Conservation (phyloP, 2,113 vertebrate species). For the Hipposideros armiger region DNA sequence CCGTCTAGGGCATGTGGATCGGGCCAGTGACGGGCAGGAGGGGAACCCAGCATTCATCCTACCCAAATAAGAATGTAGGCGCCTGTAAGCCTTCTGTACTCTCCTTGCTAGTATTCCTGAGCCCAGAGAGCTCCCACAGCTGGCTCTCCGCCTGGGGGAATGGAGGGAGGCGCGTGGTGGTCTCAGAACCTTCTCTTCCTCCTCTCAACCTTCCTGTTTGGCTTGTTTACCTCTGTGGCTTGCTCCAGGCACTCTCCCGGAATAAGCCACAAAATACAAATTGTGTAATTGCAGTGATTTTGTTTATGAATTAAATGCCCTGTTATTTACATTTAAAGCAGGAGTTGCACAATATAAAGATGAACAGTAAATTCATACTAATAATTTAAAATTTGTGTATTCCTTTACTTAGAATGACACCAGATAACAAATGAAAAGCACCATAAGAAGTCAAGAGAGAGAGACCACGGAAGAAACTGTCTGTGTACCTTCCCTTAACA, state of each 20-base stretch:
- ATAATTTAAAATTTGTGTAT: not conserved
- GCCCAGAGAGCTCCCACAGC: not conserved
- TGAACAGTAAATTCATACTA: not conserved
- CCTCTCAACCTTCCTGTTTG: not conserved
- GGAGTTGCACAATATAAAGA: not conserved
- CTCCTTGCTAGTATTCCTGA: not conserved
- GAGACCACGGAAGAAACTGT: not conserved
- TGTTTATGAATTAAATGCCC: not conserved
- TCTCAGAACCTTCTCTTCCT: not conserved
- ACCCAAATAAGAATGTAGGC: not conserved
- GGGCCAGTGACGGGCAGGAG: not conserved
- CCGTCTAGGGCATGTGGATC: not conserved
- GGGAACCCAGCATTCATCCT: not conserved
- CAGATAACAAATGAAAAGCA: not conserved
- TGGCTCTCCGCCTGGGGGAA: not conserved
- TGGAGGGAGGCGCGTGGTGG: rapidly evolving
- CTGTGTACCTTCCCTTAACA: not conserved
- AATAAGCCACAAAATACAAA: not conserved
- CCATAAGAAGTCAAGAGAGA: not conserved
- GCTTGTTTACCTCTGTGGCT: not conserved
- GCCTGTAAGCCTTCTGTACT: not conserved
- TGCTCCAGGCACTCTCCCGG: not conserved
- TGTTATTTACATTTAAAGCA: not conserved
- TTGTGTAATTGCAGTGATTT: not conserved
- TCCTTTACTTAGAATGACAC: not conserved